Conservation (phyloP, 2,113 vertebrate genomes). For the Camelus dromedarius region DNA sequence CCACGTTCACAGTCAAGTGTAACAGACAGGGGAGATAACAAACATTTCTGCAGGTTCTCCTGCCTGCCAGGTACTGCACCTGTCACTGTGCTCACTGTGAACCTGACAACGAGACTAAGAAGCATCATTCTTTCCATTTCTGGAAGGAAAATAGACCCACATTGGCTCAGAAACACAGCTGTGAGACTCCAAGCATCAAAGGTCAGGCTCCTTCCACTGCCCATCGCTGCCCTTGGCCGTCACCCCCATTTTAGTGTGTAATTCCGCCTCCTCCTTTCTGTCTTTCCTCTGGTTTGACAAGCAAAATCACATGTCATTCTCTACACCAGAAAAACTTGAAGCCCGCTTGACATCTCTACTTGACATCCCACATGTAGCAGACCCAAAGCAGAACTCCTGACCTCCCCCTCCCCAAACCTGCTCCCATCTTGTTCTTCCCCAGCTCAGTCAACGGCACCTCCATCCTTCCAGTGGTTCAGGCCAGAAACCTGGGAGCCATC, state of each 20-base stretch:
- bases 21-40: neutral
- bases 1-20: neutral
- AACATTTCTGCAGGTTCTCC: neutral
- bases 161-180: neutral
- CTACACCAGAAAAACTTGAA: neutral
- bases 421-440: neutral
- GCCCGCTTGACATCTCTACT: neutral
- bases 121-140: neutral
- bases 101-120: neutral
- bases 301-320: neutral
- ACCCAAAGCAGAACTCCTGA: neutral
- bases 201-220: neutral
- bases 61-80: neutral
- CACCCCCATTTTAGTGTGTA: neutral
- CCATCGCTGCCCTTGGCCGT: neutral
- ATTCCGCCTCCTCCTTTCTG: neutral
- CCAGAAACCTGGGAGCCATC: neutral
- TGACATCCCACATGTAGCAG: fast-evolving
- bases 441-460: neutral
- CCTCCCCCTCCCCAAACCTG: neutral
- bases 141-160: neutral
- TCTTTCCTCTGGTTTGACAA: neutral
- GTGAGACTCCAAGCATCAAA: neutral
- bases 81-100: neutral
- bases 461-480: neutral